phyloP scores from a whole-genome alignment of 2,888 invertebrate genomes.

The Carterocephalus palaemon region DNA sequence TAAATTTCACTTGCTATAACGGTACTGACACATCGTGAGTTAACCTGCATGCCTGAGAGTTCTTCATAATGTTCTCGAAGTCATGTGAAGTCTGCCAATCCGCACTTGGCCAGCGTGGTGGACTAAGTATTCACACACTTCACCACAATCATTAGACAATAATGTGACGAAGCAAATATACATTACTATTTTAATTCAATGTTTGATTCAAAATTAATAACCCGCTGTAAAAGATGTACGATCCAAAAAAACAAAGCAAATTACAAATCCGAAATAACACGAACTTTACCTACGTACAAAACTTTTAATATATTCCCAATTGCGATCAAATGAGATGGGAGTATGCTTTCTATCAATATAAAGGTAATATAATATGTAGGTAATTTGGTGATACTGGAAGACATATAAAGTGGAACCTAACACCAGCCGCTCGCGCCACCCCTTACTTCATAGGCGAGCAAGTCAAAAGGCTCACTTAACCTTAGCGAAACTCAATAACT shows the following conservation, averaged over 20 bases:
- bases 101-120: too few relatives aligned
- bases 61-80: too few relatives aligned
- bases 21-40: too few relatives aligned
- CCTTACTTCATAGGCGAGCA: slow-evolving; percentile 45
- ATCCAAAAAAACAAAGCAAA: slow-evolving; percentile 6
- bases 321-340: slow-evolving; percentile 5
- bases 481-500: slow-evolving; percentile 76
- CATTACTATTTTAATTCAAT: too few relatives aligned
- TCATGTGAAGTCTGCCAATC: too few relatives aligned
- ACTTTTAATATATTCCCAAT: slow-evolving; percentile 20
- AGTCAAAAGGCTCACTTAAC: slow-evolving; percentile 75
- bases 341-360: slow-evolving; percentile 30
- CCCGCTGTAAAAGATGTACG: background rate
- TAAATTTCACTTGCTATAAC: too few relatives aligned
- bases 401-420: slow-evolving; percentile 50
- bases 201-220: slow-evolving; percentile 1
- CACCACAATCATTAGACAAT: too few relatives aligned
- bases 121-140: too few relatives aligned
- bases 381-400: slow-evolving; percentile 46
- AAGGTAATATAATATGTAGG: slow-evolving; percentile 39
- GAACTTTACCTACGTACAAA: background rate
- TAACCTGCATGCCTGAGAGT: too few relatives aligned
- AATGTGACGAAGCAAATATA: too few relatives aligned
- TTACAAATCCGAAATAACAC: background rate
- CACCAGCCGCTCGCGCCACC: slow-evolving; percentile 52